Evolutionary conservation across 2,797 vertebrate genomes (phyloP).

Genomic region (Periparus ater): DNA sequence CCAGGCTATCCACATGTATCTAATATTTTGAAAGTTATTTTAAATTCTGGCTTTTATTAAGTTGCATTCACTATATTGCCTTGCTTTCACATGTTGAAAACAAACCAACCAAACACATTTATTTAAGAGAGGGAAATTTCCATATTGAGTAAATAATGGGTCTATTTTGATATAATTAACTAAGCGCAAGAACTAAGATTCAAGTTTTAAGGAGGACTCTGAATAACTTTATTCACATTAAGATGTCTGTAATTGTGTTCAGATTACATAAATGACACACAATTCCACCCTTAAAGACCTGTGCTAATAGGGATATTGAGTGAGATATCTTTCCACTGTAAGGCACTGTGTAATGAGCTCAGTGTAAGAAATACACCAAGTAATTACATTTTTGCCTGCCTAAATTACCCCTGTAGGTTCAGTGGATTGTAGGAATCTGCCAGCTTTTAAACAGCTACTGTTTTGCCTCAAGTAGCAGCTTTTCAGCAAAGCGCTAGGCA

Average conservation of each 20-base stretch:
- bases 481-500: not conserved
- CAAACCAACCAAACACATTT: accelerated
- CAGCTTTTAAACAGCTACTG: not conserved
- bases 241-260: not conserved
- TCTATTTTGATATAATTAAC: not conserved
- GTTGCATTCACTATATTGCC: not conserved
- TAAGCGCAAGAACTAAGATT: not conserved
- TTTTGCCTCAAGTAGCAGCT: not conserved
- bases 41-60: not conserved
- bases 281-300: not conserved
- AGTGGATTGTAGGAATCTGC: not conserved
- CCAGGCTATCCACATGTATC: not conserved
- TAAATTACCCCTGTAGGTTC: not conserved
- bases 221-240: not conserved
- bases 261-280: not conserved
- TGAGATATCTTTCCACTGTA: not conserved
- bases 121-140: not conserved
- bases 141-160: not conserved
- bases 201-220: not conserved
- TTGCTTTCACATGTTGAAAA: not conserved
- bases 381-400: constrained; percentile 20
- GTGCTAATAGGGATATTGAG: not conserved
- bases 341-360: not conserved
- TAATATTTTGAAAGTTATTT: not conserved
- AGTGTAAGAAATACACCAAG: not conserved